Evolutionary conservation across 2,113 vertebrate genomes (phyloP).

Genomic region (Willisornis vidua): DNA sequence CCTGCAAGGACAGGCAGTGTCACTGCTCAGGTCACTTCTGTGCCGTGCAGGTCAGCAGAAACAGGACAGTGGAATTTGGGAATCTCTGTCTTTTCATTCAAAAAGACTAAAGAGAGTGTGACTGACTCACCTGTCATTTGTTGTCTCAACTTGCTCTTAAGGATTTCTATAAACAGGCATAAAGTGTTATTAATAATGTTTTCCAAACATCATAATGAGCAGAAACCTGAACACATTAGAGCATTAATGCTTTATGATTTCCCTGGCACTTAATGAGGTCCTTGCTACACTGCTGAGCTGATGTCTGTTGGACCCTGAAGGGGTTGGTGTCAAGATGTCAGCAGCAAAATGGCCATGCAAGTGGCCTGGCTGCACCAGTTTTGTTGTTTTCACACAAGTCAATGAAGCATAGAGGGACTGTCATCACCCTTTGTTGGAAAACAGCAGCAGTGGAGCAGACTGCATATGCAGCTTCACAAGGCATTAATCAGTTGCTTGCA

Average conservation of each 20-base stretch:
- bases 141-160: neutral
- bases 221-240: neutral
- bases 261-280: neutral
- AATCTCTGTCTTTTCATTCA: neutral
- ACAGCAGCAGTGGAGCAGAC: constrained; percentile 20
- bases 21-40: neutral
- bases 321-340: constrained; percentile 10
- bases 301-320: neutral
- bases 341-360: constrained; percentile 21
- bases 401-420: constrained; percentile 43
- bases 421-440: constrained; percentile 41
- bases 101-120: neutral
- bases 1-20: neutral
- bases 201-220: neutral
- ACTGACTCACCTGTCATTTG: neutral
- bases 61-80: neutral
- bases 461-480: neutral
- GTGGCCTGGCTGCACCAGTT: constrained; percentile 38
- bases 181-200: neutral
- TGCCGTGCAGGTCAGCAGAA: neutral
- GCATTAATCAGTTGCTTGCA: neutral
- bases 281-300: neutral
- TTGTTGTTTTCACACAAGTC: constrained; percentile 34
- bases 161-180: neutral
- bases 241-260: neutral